Percentiles rank a stretch among this genome's conserved stretches.
Conservation (phyloP, 1,140 invertebrate species). For the Druon quercuslanigerum region DNA sequence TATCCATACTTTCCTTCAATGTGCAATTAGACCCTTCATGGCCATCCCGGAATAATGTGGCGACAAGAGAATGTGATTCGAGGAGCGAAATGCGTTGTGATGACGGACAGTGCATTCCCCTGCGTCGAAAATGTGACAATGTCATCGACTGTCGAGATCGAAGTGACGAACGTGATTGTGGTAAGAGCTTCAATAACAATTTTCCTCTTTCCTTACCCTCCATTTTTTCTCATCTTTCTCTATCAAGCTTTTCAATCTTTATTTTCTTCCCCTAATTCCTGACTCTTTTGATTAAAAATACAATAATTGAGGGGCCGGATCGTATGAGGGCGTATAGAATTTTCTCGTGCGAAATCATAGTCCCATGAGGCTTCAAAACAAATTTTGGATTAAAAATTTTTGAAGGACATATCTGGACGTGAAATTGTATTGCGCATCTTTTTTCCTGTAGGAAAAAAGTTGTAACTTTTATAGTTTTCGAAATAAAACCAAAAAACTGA, state of each 20-base stretch:
- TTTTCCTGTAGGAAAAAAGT: no score
- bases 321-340: no score
- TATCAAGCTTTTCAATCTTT: not conserved
- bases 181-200: slow-evolving; percentile 59
- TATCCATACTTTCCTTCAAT: slow-evolving; percentile 37
- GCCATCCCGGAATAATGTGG: slow-evolving; percentile 54
- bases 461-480: no score
- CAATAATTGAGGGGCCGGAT: not conserved
- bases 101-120: slow-evolving; percentile 72
- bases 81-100: slow-evolving; percentile 76
- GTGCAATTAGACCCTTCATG: slow-evolving; percentile 58
- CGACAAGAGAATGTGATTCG: slow-evolving; percentile 58
- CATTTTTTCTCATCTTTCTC: not conserved
- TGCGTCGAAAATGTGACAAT: slow-evolving; percentile 74
- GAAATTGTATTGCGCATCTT: no score
- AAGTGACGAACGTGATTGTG: slow-evolving; percentile 76
- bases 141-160: slow-evolving; percentile 78
- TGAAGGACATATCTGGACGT: no score
- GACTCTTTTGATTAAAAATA: not conserved
- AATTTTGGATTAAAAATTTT: no score
- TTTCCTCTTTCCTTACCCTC: not conserved
- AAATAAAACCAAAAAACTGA: no score
- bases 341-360: no score
- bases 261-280: not conserved
- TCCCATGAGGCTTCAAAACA: no score